Evolutionary conservation across 2,113 vertebrate genomes (phyloP).

Genomic region (Pitta sordida): DNA sequence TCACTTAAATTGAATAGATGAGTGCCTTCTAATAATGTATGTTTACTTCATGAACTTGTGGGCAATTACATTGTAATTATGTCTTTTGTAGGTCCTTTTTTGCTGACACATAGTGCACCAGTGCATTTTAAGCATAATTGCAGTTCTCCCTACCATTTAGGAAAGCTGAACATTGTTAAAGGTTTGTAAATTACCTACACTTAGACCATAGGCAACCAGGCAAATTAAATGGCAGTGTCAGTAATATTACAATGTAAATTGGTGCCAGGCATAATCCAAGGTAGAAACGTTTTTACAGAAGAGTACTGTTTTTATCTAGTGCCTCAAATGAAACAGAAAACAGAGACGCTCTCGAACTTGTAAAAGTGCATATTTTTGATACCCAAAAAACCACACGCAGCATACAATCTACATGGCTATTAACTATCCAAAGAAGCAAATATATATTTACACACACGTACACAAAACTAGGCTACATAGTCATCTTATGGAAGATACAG

Average conservation of each 20-base stretch:
- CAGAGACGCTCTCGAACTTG: not conserved
- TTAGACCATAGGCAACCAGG: constrained; percentile 77
- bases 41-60: constrained; percentile 81
- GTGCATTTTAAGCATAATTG: constrained; percentile 79
- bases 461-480: not conserved
- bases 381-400: not conserved
- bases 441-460: not conserved
- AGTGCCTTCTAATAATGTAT: constrained; percentile 81
- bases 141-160: constrained; percentile 77
- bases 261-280: constrained; percentile 58
- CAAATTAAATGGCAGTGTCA: constrained; percentile 75
- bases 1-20: constrained; percentile 77
- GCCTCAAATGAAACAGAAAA: constrained; percentile 1
- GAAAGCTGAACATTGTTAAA: constrained; percentile 76
- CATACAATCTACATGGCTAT: not conserved
- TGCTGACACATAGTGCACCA: constrained; percentile 75
- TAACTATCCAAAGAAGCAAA: not conserved
- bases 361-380: not conserved
- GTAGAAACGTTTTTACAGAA: constrained; percentile 59
- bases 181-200: constrained; percentile 80
- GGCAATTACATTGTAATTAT: constrained; percentile 82
- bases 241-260: constrained; percentile 73
- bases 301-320: constrained; percentile 44
- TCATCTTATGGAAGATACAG: not conserved
- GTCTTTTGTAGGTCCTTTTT: constrained; percentile 78